A percentile compares a stretch with the other conserved stretches of the same genome.
phyloP scores from a whole-genome alignment of 2,888 invertebrate genomes.

The Orgyia antiqua region DNA sequence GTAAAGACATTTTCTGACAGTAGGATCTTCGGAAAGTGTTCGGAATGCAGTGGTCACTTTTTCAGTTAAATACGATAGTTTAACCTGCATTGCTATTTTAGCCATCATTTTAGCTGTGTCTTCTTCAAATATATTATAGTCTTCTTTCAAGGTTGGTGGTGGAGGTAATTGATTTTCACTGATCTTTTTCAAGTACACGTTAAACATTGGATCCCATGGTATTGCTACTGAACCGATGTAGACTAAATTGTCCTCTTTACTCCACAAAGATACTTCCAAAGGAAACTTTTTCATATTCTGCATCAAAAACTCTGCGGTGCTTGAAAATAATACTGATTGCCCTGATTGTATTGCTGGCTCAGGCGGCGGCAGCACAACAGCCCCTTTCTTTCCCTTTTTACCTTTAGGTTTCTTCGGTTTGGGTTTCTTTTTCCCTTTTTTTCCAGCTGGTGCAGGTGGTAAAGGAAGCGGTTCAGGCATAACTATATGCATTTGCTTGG shows the following conservation, averaged over 20 bases:
- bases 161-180: constrained; percentile 34
- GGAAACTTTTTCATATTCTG: constrained; percentile 58
- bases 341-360: constrained; percentile 64
- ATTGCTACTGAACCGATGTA: constrained; percentile 52
- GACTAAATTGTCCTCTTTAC: constrained; percentile 54
- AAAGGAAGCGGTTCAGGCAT: constrained; percentile 65
- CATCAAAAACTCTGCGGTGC: constrained; percentile 56
- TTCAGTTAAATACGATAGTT: constrained; percentile 52
- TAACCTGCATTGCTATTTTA: constrained; percentile 58
- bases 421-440: constrained; percentile 42
- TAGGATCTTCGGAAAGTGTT: constrained; percentile 61
- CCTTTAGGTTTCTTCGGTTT: constrained; percentile 39
- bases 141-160: constrained; percentile 51
- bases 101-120: constrained; percentile 60
- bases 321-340: constrained; percentile 62
- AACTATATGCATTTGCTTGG: constrained; percentile 63
- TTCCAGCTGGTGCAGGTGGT: constrained; percentile 56
- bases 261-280: constrained; percentile 60
- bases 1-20: constrained; percentile 54
- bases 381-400: constrained; percentile 27
- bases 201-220: constrained; percentile 58
- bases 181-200: constrained; percentile 46
- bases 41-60: constrained; percentile 60
- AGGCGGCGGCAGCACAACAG: constrained; percentile 43
- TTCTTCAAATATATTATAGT: constrained; percentile 67